Percentiles rank a stretch among this genome's conserved stretches.
Evolutionary conservation across 1,140 invertebrate genomes (phyloP).

Genomic region (Galleria mellonella): DNA sequence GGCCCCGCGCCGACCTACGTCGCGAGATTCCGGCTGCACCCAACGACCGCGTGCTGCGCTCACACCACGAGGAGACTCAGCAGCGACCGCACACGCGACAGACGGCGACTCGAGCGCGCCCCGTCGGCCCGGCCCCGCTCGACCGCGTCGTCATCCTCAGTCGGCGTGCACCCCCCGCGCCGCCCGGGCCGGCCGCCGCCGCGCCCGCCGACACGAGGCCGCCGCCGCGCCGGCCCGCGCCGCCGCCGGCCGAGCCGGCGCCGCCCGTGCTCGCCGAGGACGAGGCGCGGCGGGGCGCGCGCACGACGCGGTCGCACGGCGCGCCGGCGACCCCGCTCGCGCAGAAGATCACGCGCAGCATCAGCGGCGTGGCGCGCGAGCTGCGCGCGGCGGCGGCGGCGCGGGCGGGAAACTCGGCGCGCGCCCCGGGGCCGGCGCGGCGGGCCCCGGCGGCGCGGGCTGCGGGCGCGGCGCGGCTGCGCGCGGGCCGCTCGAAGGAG

Average conservation of each 20-base stretch:
- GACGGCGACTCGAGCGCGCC: slow-evolving; percentile 17
- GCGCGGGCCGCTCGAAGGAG: slow-evolving; percentile 26
- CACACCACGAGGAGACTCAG: slow-evolving; percentile 43
- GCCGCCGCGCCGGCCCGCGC: slow-evolving; percentile 9
- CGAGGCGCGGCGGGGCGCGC: slow-evolving; percentile 21
- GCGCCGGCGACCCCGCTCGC: slow-evolving; percentile 11
- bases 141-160: slow-evolving; percentile 44
- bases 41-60: slow-evolving; percentile 55
- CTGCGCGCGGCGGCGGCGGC: slow-evolving; percentile 10
- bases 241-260: slow-evolving; percentile 2
- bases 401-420: slow-evolving; percentile 47
- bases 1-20: slow-evolving; percentile 18
- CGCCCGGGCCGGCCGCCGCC: slow-evolving; percentile 9
- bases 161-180: slow-evolving; percentile 20
- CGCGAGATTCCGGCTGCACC: slow-evolving; percentile 19
- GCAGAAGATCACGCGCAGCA: slow-evolving; percentile 19
- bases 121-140: slow-evolving; percentile 6
- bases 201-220: slow-evolving; percentile 5
- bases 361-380: slow-evolving; percentile 16
- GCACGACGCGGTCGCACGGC: slow-evolving; percentile 10
- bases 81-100: slow-evolving; percentile 47
- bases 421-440: slow-evolving; percentile 24
- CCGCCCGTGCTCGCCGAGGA: slow-evolving; percentile 14
- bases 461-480: slow-evolving; percentile 28
- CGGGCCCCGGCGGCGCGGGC: slow-evolving; percentile 19